A percentile compares a stretch with the other conserved stretches of the same genome.
phyloP scores from a whole-genome alignment of 2,113 vertebrate genomes.

The Xyliphius kryptos region DNA sequence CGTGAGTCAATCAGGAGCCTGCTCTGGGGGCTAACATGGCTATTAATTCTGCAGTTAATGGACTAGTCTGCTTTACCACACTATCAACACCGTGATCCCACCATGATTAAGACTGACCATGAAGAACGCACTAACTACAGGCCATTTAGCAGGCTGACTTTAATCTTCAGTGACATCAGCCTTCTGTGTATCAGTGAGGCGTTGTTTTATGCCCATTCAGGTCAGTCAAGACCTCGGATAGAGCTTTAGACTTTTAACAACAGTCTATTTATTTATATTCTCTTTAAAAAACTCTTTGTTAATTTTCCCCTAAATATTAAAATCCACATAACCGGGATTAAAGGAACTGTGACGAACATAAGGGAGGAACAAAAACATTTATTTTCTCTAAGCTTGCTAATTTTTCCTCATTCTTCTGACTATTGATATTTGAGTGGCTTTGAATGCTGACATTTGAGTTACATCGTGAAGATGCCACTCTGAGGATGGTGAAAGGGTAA shows the following conservation, averaged over 20 bases:
- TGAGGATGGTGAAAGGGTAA: constrained; percentile 46
- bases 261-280: neutral
- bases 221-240: constrained; percentile 29
- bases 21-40: constrained; percentile 27
- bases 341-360: constrained; percentile 20
- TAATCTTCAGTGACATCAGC: constrained; percentile 53
- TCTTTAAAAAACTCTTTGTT: neutral
- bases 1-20: constrained; percentile 27
- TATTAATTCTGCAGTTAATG: constrained; percentile 50
- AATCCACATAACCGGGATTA: constrained; percentile 48
- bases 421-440: constrained; percentile 50
- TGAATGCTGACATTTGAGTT: constrained; percentile 61
- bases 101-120: constrained; percentile 56
- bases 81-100: constrained; percentile 50
- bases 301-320: constrained; percentile 33
- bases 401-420: constrained; percentile 47
- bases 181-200: constrained; percentile 39
- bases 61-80: constrained; percentile 43
- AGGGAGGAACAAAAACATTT: constrained; percentile 44
- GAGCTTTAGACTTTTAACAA: constrained; percentile 9
- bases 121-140: constrained; percentile 50
- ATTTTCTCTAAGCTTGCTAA: constrained; percentile 52
- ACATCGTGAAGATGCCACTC: constrained; percentile 44
- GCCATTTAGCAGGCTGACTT: constrained; percentile 49
- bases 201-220: constrained; percentile 26